Conservation (phyloP, 2,888 invertebrate genomes). For the Ariolimax columbianus region DNA sequence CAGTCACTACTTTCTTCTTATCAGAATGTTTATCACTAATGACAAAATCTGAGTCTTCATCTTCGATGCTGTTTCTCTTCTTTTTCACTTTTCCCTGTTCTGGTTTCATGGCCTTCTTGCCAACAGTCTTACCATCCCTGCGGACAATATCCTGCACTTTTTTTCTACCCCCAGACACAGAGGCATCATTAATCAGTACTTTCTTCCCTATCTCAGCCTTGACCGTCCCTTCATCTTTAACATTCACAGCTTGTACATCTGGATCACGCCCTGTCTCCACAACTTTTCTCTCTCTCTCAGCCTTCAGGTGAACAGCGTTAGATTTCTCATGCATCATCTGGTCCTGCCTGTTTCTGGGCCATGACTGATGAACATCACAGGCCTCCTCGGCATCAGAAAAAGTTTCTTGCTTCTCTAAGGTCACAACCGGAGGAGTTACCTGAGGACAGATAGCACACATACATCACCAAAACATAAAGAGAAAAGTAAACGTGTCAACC, state of each 20-base stretch:
- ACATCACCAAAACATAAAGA: background rate
- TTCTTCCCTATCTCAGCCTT: background rate
- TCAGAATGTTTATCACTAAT: background rate
- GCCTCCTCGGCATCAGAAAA: conserved; percentile 56
- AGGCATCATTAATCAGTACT: too few relatives aligned
- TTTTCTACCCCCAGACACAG: background rate
- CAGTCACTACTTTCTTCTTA: too few relatives aligned
- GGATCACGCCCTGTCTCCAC: background rate
- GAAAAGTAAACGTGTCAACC: background rate
- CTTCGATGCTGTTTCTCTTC: background rate
- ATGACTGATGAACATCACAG: conserved; percentile 60
- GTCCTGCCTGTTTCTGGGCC: conserved; percentile 64
- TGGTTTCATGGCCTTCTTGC: background rate
- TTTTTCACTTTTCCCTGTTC: background rate
- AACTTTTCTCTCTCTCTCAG: background rate
- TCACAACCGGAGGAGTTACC: background rate
- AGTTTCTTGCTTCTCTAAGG: conserved; percentile 6
- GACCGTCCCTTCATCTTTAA: background rate
- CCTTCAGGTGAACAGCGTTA: background rate
- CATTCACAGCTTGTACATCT: background rate
- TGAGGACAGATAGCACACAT: background rate
- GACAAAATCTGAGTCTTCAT: conserved; percentile 16
- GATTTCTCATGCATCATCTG: conserved; percentile 5
- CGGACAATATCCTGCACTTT: too few relatives aligned
- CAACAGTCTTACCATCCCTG: background rate